Evolutionary conservation across 2,113 vertebrate species (phyloP).

Genomic region (Tachycineta bicolor): DNA sequence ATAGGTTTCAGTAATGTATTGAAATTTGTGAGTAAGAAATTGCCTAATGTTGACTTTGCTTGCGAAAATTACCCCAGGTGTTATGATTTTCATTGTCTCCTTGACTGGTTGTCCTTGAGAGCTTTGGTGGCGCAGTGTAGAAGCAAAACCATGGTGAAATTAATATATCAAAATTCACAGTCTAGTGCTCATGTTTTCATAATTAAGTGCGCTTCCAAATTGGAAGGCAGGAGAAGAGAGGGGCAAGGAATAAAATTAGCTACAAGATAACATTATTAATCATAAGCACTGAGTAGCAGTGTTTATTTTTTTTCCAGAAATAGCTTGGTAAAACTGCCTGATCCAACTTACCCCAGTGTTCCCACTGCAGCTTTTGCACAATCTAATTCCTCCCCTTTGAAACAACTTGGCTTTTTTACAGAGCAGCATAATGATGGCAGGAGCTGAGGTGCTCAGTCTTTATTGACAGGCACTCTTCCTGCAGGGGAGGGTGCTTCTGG

Average conservation of each 20-base stretch:
- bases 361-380: slow-evolving; percentile 1
- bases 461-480: background rate
- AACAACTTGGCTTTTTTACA: background rate
- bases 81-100: background rate
- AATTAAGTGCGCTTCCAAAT: slow-evolving; percentile 51
- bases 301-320: slow-evolving; percentile 59
- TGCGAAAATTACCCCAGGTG: slow-evolving; percentile 11
- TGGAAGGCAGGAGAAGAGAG: slow-evolving; percentile 27
- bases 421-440: background rate
- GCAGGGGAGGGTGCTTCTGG: background rate
- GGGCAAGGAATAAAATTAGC: slow-evolving; percentile 53
- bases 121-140: background rate
- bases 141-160: slow-evolving; percentile 40
- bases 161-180: slow-evolving; percentile 47
- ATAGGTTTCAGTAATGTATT: background rate
- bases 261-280: slow-evolving; percentile 46
- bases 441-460: slow-evolving; percentile 12
- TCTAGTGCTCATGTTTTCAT: slow-evolving; percentile 45
- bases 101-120: slow-evolving; percentile 38
- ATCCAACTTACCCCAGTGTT: background rate
- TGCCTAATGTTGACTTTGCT: slow-evolving; percentile 28
- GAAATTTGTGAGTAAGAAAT: slow-evolving; percentile 3
- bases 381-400: background rate
- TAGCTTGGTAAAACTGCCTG: slow-evolving; percentile 21
- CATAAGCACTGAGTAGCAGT: slow-evolving; percentile 14